Percentiles rank a stretch among this genome's conserved stretches.
Evolutionary conservation across 2,888 invertebrate species (phyloP).

Genomic region (Polyploca ridens): DNA sequence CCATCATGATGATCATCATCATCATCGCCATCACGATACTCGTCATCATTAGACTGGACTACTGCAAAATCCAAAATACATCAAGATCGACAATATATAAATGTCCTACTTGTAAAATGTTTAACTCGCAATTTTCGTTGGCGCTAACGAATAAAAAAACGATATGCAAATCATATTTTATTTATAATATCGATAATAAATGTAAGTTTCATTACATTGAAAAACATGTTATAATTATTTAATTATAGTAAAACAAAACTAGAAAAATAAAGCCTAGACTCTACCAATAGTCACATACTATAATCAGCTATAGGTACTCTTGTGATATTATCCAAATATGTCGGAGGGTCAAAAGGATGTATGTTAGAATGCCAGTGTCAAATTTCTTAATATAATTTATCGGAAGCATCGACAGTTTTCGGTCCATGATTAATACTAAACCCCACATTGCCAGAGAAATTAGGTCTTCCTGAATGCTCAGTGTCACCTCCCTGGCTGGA

Average conservation of each 20-base stretch:
- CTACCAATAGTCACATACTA: no score
- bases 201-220: slow-evolving; percentile 6
- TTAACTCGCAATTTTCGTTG: slow-evolving; percentile 41
- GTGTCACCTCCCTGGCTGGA: slow-evolving; percentile 27
- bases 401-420: slow-evolving; percentile 22
- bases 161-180: slow-evolving; percentile 19
- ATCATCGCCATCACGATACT: slow-evolving; percentile 40
- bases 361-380: slow-evolving; percentile 16
- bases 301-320: not conserved
- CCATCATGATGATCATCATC: slow-evolving; percentile 25
- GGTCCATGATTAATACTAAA: slow-evolving; percentile 57
- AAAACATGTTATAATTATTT: not conserved
- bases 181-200: slow-evolving; percentile 13
- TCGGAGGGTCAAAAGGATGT: not conserved
- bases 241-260: not conserved
- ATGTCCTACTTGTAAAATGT: slow-evolving; percentile 20
- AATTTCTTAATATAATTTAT: slow-evolving; percentile 23
- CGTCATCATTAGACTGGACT: slow-evolving; percentile 50
- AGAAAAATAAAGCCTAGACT: no score
- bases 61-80: slow-evolving; percentile 33
- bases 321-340: not conserved
- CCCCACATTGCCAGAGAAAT: slow-evolving; percentile 43
- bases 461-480: slow-evolving; percentile 30
- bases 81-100: slow-evolving; percentile 47
- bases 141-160: slow-evolving; percentile 56